Evolutionary conservation across 1,140 invertebrate genomes (phyloP).

Genomic region (Acromyrmex heyeri): DNA sequence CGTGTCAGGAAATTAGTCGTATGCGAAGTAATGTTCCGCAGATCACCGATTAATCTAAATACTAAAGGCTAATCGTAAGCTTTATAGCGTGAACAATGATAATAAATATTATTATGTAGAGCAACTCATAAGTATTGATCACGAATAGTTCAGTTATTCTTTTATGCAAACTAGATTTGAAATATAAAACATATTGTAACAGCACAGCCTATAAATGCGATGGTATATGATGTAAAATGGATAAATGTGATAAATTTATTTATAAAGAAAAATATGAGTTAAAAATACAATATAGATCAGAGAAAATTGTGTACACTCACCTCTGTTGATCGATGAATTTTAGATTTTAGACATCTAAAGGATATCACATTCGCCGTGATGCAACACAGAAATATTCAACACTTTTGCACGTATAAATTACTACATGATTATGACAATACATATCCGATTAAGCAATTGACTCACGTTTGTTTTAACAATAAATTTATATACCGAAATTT

Average conservation of each 20-base stretch:
- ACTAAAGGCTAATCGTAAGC: not conserved
- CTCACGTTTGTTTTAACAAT: constrained; percentile 20
- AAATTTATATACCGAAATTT: not conserved
- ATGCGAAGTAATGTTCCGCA: not conserved
- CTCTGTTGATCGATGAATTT: constrained; percentile 31
- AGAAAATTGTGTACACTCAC: constrained; percentile 34
- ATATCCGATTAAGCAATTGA: not conserved
- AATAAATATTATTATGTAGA: not conserved
- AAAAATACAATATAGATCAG: not conserved
- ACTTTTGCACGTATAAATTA: constrained; percentile 15
- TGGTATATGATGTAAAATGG: not conserved
- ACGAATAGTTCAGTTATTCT: not conserved
- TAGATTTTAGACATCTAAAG: constrained; percentile 25
- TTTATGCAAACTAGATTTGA: not conserved
- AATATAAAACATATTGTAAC: not conserved
- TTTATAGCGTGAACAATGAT: not conserved
- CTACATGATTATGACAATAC: not conserved
- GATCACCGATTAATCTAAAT: not conserved
- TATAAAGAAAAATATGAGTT: not conserved
- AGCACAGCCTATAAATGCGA: not conserved
- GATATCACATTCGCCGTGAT: constrained; percentile 16
- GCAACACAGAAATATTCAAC: constrained; percentile 38
- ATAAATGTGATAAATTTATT: not conserved
- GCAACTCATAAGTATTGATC: not conserved
- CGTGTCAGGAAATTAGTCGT: not conserved